A percentile compares a stretch with the other conserved stretches of the same genome.
Conservation (phyloP, 64 coral and sea anemone species). For the Montipora cactus region DNA sequence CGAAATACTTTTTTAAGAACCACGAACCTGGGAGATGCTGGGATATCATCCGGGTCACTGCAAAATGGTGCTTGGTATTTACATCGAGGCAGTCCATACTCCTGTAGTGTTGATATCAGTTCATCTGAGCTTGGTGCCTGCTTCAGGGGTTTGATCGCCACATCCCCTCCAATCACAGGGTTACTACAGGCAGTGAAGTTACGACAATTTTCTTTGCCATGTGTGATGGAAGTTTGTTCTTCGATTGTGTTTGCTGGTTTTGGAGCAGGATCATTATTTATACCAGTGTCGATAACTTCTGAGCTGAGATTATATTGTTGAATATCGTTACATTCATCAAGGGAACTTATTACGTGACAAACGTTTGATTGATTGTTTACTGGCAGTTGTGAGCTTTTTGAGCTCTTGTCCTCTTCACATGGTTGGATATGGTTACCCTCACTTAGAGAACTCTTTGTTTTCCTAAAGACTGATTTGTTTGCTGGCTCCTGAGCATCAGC, state of each 20-base stretch:
- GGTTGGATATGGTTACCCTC: too few species aligned
- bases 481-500: too few species aligned
- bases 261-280: too few species aligned
- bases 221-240: not conserved
- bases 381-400: not conserved
- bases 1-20: not conserved
- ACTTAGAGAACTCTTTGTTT: too few species aligned
- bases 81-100: constrained; percentile 83
- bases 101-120: constrained; percentile 47
- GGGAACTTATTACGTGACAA: not conserved
- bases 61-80: constrained; percentile 89
- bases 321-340: not conserved
- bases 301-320: not conserved
- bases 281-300: not conserved
- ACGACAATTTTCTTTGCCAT: not conserved
- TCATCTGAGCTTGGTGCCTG: constrained; percentile 9
- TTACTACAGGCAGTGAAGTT: not conserved
- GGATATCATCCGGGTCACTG: constrained; percentile 92
- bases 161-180: not conserved
- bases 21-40: constrained; percentile 71
- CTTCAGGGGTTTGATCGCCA: constrained; percentile 25
- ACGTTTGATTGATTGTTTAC: not conserved
- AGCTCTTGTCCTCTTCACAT: not conserved
- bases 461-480: too few species aligned
- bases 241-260: not conserved